phyloP scores from a whole-genome alignment of 2,888 invertebrate genomes.

The Parnassius apollo region DNA sequence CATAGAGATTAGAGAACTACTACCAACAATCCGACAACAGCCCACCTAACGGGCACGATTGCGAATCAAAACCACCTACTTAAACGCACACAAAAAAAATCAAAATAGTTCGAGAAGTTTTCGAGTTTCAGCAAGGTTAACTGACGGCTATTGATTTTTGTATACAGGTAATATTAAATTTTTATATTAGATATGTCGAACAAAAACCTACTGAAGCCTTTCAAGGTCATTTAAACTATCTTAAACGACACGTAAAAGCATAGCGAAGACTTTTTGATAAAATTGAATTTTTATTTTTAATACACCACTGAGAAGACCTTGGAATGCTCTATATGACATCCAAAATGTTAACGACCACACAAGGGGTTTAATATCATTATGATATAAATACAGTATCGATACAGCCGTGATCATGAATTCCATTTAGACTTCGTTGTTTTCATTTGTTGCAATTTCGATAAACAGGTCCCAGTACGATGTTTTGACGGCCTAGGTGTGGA shows the following conservation, averaged over 20 bases:
- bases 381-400: conserved; percentile 9
- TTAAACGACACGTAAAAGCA: too few species aligned
- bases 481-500: conserved; percentile 74
- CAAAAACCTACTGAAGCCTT: neutral
- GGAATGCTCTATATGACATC: neutral
- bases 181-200: neutral
- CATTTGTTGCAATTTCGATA: conserved; percentile 63
- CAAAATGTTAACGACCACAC: neutral
- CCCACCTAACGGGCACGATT: too few species aligned
- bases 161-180: too few species aligned
- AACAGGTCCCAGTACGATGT: conserved; percentile 59
- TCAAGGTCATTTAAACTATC: neutral
- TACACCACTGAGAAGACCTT: neutral
- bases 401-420: conserved; percentile 9
- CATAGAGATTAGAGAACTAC: too few species aligned
- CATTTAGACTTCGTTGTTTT: conserved; percentile 40
- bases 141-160: too few species aligned
- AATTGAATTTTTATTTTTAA: too few species aligned
- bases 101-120: too few species aligned
- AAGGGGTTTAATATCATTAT: neutral
- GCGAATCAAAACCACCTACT: too few species aligned
- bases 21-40: too few species aligned
- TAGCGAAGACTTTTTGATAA: too few species aligned
- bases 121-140: too few species aligned
- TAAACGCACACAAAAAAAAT: too few species aligned